phyloP scores from a whole-genome alignment of 2,888 invertebrate species.

The Lucinisca nassula region DNA sequence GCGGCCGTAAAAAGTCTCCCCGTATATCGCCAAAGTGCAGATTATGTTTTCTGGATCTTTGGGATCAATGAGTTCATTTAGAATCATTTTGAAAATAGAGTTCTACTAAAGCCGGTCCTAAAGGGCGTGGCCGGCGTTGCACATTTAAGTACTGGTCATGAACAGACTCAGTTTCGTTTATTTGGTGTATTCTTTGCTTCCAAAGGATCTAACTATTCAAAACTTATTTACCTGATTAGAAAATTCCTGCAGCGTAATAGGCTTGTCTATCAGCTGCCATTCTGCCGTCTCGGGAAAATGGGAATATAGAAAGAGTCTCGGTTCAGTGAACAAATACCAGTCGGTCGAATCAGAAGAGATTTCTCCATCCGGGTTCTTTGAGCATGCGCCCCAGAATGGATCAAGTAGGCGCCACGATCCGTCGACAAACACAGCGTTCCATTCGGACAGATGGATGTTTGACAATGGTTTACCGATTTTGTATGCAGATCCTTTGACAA shows the following conservation, averaged over 20 bases:
- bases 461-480: conserved; percentile 73
- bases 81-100: too few species aligned
- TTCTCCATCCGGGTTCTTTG: conserved; percentile 26
- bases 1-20: too few species aligned
- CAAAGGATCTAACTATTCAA: too few species aligned
- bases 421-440: conserved; percentile 66
- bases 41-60: too few species aligned
- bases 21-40: too few species aligned
- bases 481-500: conserved; percentile 81
- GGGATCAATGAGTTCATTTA: too few species aligned
- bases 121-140: too few species aligned
- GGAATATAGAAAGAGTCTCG: conserved; percentile 76
- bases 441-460: conserved; percentile 57
- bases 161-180: too few species aligned
- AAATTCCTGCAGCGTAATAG: conserved; percentile 73
- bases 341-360: conserved; percentile 74
- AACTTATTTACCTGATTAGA: conserved; percentile 75
- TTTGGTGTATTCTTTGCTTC: too few species aligned
- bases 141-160: too few species aligned
- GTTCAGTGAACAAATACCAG: conserved; percentile 84
- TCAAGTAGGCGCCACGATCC: conserved; percentile 60
- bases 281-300: conserved; percentile 77
- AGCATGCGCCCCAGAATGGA: conserved; percentile 60
- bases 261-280: conserved; percentile 81
- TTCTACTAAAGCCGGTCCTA: too few species aligned